phyloP scores from a whole-genome alignment of 2,797 vertebrate species.

The Oryzias sinensis region DNA sequence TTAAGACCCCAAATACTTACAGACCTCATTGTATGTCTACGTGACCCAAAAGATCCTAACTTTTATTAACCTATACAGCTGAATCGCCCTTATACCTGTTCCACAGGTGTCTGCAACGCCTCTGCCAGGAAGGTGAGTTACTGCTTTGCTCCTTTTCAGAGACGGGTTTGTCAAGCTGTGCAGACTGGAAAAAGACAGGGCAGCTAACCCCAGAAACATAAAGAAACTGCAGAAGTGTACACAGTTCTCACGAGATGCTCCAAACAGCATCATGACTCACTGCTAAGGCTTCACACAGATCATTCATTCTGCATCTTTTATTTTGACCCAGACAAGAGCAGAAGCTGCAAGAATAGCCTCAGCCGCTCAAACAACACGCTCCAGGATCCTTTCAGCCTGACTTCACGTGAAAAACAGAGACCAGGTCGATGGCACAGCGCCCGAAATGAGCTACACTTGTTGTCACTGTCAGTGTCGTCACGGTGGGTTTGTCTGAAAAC shows the following conservation, averaged over 20 bases:
- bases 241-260: conserved; percentile 14
- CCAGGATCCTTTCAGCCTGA: not conserved
- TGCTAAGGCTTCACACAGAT: conserved; percentile 6
- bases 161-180: conserved; percentile 1
- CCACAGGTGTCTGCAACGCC: conserved; percentile 6
- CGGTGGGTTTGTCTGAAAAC: too few relatives aligned
- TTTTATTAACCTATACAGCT: not conserved
- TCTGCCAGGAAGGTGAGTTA: conserved; percentile 8
- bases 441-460: not conserved
- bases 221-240: conserved; percentile 3
- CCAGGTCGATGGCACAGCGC: not conserved
- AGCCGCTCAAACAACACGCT: not conserved
- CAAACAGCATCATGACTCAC: conserved; percentile 6
- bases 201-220: not conserved
- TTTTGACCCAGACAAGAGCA: conserved; percentile 7
- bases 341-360: conserved; percentile 1
- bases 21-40: too few relatives aligned
- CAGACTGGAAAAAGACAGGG: conserved; percentile 2
- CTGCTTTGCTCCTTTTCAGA: conserved; percentile 9
- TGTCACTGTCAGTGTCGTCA: not conserved
- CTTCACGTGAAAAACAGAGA: not conserved
- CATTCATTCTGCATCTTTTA: conserved; percentile 4
- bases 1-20: conserved; percentile 15
- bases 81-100: conserved; percentile 18
- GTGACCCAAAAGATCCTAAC: too few relatives aligned